Evolutionary conservation across 2,113 vertebrate genomes (phyloP).

Genomic region (Gavia stellata): DNA sequence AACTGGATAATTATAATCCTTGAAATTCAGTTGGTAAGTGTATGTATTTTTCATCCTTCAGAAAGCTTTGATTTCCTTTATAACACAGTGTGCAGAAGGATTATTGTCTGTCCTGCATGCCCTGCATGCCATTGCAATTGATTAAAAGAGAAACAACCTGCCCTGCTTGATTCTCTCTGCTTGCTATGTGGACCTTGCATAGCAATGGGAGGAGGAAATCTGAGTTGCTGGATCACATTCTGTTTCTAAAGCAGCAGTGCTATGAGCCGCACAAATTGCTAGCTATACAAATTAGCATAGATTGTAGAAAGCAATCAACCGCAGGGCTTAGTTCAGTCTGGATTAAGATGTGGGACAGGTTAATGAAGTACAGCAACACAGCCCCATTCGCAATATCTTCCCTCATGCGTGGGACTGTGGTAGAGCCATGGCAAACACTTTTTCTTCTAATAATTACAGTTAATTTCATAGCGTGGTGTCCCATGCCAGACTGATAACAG

Average conservation of each 20-base stretch:
- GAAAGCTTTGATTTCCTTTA: constrained; percentile 7
- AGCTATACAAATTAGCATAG: not conserved
- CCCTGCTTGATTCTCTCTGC: not conserved
- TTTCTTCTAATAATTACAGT: not conserved
- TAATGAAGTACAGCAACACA: not conserved
- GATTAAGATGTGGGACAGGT: not conserved
- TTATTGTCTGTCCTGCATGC: not conserved
- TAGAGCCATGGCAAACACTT: not conserved
- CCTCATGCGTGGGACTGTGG: not conserved
- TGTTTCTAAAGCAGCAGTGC: not conserved
- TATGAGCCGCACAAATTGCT: not conserved
- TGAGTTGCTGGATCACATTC: not conserved
- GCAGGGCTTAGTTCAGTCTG: not conserved
- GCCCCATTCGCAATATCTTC: not conserved
- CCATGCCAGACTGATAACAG: not conserved
- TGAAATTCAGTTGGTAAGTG: not conserved
- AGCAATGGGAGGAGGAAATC: not conserved
- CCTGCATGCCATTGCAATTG: not conserved
- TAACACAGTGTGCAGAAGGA: not conserved
- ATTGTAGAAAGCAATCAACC: not conserved
- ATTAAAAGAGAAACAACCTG: not conserved
- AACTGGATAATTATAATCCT: not conserved
- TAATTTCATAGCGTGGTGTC: not conserved
- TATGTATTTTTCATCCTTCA: not conserved
- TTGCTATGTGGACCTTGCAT: not conserved